Base-by-base conservation (phyloP, 1,140 invertebrate genomes). In the Adoxophyes honmai region DNA sequence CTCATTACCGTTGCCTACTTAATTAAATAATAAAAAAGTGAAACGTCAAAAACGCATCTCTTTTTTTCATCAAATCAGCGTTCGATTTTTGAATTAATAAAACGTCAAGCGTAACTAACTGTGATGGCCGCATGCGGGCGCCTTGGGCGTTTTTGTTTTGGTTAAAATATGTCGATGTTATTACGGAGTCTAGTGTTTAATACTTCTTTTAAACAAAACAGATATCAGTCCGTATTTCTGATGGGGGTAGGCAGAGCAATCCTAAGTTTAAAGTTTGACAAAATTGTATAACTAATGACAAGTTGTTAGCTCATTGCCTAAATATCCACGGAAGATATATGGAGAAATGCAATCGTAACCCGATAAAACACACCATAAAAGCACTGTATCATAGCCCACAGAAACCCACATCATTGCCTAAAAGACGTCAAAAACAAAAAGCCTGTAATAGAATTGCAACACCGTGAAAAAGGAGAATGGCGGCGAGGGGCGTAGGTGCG, bases 391-490 rank as follows among this genome's bases (percentile, higher is more conserved):
- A 28, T 28, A 28, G 6, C 6, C 21, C 21, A 28, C 21, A 28
- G 21, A 28, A 3, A 28, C 21, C 21, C 21, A 28, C 6, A 28
- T 28, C 21, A 28, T 28, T 28, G 14, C 42, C 21, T 21, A 18
- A 48, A 38, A 11, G 36, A 48, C 42, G 28, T 48, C 42, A 48
- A 48, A 48, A 48, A 48, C 42, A 48, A 57, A 56, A 57, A 28
- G 21, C 34, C 10, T 57, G 60, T 70, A 74, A 79, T 76, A 76
- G 66, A 75, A 66, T 70, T 68, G 68, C 65, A 59, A 39, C 39
- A 65, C 60, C 75, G 75, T 70, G 73, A 78, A 80, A 77, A 78
- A 73, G 62, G 59, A 66, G 66, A 68, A 70, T 74, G 68, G 67
- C 73, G 69, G 64, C 34, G 57, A 54, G 55, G 64, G 67, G 70